phyloP scores from a whole-genome alignment of 2,888 invertebrate genomes.

The Latrodectus hesperus region DNA sequence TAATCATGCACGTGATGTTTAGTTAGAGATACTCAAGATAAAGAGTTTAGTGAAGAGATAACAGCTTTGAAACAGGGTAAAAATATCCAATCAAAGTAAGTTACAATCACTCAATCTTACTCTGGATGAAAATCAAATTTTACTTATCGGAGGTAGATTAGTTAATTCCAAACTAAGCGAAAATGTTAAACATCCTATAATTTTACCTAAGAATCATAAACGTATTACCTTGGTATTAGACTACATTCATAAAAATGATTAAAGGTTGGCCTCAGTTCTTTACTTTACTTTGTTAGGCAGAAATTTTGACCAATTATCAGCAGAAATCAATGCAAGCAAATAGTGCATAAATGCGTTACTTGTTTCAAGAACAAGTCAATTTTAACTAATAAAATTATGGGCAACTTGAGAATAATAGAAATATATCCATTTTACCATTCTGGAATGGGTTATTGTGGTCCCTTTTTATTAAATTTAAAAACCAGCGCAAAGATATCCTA shows the following conservation, averaged over 20 bases:
- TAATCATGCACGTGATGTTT: not conserved
- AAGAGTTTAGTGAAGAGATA: not conserved
- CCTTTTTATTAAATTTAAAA: not conserved
- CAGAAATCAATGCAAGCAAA: not conserved
- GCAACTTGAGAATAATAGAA: not conserved
- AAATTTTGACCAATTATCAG: slow-evolving; percentile 16
- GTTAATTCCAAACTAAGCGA: no score
- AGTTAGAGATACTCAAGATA: not conserved
- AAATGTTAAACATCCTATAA: no score
- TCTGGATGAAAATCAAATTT: not conserved
- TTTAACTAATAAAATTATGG: slow-evolving; percentile 7
- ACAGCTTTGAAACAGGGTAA: not conserved
- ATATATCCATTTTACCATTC: not conserved
- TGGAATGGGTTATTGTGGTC: slow-evolving; percentile 18
- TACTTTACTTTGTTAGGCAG: no score
- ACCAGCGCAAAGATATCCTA: not conserved
- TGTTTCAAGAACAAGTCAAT: no score
- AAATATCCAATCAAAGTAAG: not conserved
- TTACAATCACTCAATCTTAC: not conserved
- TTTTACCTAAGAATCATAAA: not conserved
- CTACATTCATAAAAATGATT: not conserved
- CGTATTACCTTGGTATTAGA: not conserved
- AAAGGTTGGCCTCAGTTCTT: not conserved
- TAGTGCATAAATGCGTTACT: not conserved
- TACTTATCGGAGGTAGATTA: no score